phyloP scores from a whole-genome alignment of 2,888 invertebrate genomes.

The Torymus texanus region DNA sequence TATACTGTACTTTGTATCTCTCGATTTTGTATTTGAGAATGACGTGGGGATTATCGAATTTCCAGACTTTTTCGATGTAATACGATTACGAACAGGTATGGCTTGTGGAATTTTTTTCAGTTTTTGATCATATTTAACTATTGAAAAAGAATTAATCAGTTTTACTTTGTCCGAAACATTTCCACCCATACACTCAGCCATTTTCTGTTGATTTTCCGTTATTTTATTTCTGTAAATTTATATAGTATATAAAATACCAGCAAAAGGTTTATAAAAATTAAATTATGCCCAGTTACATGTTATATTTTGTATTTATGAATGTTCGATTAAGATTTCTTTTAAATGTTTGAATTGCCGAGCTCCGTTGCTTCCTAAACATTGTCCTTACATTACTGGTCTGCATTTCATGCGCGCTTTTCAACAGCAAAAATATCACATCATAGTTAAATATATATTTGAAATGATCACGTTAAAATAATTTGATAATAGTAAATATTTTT shows the following conservation, averaged over 20 bases:
- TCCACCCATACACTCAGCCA: not conserved
- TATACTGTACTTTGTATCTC: slow-evolving; percentile 17
- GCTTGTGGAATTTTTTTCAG: slow-evolving; percentile 5
- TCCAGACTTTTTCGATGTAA: not conserved
- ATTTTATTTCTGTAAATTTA: slow-evolving; percentile 10
- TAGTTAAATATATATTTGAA: not conserved
- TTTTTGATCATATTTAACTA: slow-evolving; percentile 7
- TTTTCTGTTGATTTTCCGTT: not conserved
- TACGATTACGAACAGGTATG: not conserved
- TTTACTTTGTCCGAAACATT: not conserved
- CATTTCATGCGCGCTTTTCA: slow-evolving; percentile 23
- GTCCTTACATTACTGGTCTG: not conserved
- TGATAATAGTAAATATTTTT: not conserved
- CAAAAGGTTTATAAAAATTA: not conserved
- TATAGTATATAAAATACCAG: not conserved
- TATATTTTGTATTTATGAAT: not conserved
- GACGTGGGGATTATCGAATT: not conserved
- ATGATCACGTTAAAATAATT: too few species aligned
- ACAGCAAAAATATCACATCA: not conserved
- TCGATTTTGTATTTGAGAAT: not conserved
- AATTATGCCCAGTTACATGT: slow-evolving; percentile 12
- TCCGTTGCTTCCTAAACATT: not conserved
- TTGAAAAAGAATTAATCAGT: not conserved
- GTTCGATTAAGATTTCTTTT: slow-evolving; percentile 4
- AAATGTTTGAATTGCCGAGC: not conserved